Evolutionary conservation across 2,113 vertebrate species (phyloP), one percentile per base, ranked within the genome.

Genomic region (Plestiodon gilberti): DNA sequence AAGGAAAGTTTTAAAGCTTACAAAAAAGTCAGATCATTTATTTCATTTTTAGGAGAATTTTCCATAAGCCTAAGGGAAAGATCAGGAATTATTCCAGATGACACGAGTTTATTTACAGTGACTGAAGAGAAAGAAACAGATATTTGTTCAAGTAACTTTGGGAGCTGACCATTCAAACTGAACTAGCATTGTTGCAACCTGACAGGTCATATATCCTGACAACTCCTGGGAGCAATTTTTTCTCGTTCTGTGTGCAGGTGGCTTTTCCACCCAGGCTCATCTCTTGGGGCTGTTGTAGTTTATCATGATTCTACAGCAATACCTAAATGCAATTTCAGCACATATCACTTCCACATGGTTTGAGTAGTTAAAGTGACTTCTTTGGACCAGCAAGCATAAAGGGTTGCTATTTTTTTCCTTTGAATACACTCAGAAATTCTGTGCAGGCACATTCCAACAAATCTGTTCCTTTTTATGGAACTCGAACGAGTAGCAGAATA

Each of bases 301-400:
- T 86, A 30, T 78, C 83, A 81, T 82, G 77, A 85, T 90, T 86
- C 48, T 78, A 70, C 25, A 40, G 23, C 71, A 82, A 76, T 88
- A 91, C 78, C 14, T 91, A 85, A 92, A 88, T 69, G 25, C 52
- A 86, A 10, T 84, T 93, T 61, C 76, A 88, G 74, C 23, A 57
- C 33, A n/a, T 73, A 80, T 76, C 43, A 79, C 23, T 88, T 87
- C 69, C 15, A 83, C 40, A 13, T 2, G 62, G 9, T 77, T 57
- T 88, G 77, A 89, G 90, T 89, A 89, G 59, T 89, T 91, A 81
- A 86, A 86, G 62, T 0, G 0, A 33, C 11, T 78, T 55, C 67
- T 90, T 81, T 86, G 79, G 83, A 88, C 48, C 22, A 81, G 61
- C 25, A 88, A 55, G 57, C 65, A 65, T 0, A 9, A 38, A 82